A percentile compares a stretch with the other conserved stretches of the same genome.
Evolutionary conservation across 2,888 invertebrate genomes (phyloP).

Genomic region (Galerucella calmariensis): DNA sequence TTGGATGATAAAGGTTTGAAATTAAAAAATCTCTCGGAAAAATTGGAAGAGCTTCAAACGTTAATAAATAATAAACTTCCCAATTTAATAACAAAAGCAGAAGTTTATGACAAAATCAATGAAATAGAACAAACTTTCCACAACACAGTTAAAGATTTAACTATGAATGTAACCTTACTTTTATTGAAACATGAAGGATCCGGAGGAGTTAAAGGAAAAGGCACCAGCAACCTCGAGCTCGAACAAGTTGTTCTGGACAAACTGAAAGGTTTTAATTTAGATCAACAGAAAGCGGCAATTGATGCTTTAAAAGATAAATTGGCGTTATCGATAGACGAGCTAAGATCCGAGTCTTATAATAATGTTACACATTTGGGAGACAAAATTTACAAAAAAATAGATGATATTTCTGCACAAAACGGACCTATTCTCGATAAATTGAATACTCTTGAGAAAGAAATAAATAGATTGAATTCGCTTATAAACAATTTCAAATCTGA

Average conservation of each 20-base stretch:
- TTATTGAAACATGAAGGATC: conserved; percentile 5
- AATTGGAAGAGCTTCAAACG: conserved; percentile 18
- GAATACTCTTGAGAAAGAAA: conserved; percentile 9
- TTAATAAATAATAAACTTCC: conserved; percentile 13
- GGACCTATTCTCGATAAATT: conserved; percentile 14
- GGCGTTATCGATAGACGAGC: background rate
- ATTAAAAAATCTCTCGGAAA: conserved; percentile 11
- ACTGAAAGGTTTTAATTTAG: conserved; percentile 23
- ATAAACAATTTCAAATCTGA: background rate
- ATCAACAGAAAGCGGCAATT: conserved; percentile 22
- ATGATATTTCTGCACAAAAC: background rate
- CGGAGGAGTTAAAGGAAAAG: conserved; percentile 8
- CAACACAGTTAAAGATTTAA: conserved; percentile 24
- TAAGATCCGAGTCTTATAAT: conserved; percentile 6
- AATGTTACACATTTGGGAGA: conserved; percentile 10
- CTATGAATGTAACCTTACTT: conserved; percentile 20
- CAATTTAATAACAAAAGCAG: conserved; percentile 15
- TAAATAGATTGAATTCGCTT: background rate
- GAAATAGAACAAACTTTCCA: conserved; percentile 17
- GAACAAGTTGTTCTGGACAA: conserved; percentile 21
- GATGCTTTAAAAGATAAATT: conserved; percentile 8
- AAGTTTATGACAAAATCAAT: conserved; percentile 15
- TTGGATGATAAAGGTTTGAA: background rate
- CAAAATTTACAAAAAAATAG: conserved; percentile 10
- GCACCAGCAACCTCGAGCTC: background rate